These are phyloP conservation scores for Papilio protenor DNA, from an alignment of 2,888 invertebrate genomes.

Conservation along the genomic window DNA sequence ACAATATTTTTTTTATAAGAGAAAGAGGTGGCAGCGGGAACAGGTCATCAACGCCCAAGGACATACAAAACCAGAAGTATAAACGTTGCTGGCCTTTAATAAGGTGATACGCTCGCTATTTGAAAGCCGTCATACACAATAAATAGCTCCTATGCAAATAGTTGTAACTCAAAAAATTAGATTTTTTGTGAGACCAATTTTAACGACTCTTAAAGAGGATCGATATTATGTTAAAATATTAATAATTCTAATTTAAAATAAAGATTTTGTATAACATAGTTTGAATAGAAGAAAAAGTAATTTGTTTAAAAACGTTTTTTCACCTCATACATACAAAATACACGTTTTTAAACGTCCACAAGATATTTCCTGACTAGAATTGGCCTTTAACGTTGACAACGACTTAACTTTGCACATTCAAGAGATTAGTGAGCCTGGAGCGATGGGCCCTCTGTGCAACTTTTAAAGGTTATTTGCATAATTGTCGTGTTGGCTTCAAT, in stretches of 20 bases:
- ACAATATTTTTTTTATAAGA: no score
- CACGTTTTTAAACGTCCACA: not conserved
- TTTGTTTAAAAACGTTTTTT: not conserved
- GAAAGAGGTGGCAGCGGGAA: no score
- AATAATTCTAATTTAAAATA: no score
- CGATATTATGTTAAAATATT: not conserved
- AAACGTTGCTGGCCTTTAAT: no score
- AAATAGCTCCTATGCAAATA: not conserved
- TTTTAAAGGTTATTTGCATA: slow-evolving; percentile 32
- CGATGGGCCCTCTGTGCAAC: not conserved
- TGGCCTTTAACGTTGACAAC: slow-evolving; percentile 7
- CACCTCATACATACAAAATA: not conserved
- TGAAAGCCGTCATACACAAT: no score
- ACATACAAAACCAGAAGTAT: no score
- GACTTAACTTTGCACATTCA: slow-evolving; percentile 31
- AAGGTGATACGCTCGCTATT: no score
- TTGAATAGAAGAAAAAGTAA: not conserved
- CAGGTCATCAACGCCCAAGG: no score
- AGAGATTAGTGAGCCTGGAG: slow-evolving; percentile 11
- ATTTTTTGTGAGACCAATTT: not conserved
- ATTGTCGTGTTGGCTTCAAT: slow-evolving; percentile 6
- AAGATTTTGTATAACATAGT: no score
- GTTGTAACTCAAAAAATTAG: not conserved
- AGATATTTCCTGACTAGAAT: slow-evolving; percentile 10
- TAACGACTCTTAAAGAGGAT: not conserved